Evolutionary conservation across 1,140 invertebrate genomes (phyloP).

Genomic region (Papilio polytes): DNA sequence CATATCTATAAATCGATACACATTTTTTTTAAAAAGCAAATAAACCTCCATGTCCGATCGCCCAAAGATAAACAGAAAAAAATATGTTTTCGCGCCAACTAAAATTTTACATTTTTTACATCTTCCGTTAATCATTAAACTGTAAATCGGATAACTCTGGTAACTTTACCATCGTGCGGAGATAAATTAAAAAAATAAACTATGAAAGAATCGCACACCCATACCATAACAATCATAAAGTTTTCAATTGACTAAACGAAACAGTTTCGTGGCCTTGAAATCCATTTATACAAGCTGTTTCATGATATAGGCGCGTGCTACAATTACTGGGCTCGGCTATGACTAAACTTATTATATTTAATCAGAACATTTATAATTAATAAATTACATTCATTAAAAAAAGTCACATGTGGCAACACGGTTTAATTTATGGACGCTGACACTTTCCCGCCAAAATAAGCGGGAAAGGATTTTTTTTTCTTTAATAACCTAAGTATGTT

Average conservation of each 20-base stretch:
- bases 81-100: constrained; percentile 25
- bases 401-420: neutral
- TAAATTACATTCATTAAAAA: neutral
- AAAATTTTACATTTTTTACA: neutral
- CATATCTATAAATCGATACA: constrained; percentile 32
- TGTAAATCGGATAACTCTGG: neutral
- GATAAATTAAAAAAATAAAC: neutral
- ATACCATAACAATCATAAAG: constrained; percentile 26
- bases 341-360: constrained; percentile 32
- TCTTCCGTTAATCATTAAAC: neutral
- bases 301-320: constrained; percentile 45
- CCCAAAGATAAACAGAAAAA: constrained; percentile 7
- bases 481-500: neutral
- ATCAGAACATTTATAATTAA: neutral
- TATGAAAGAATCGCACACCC: neutral
- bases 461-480: neutral
- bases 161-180: neutral
- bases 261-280: constrained; percentile 50
- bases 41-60: neutral
- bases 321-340: constrained; percentile 44
- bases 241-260: constrained; percentile 43
- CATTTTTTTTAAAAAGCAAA: constrained; percentile 24
- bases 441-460: neutral
- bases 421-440: neutral
- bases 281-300: constrained; percentile 49